Evolutionary conservation across 2,113 vertebrate genomes (phyloP).

Genomic region (Calcarius ornatus): DNA sequence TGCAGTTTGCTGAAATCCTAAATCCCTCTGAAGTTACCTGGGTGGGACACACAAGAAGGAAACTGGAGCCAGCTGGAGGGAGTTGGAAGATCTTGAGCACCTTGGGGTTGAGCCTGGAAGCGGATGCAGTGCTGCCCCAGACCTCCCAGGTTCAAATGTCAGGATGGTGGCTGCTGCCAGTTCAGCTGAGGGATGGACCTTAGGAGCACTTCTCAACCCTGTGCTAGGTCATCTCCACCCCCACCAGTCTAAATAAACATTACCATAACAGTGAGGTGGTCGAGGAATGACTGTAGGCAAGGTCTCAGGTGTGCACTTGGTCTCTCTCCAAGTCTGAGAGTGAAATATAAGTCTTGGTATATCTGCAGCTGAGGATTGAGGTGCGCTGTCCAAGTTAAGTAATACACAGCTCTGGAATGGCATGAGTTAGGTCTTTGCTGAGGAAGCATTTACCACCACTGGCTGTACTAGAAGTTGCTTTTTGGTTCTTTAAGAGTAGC

Average conservation of each 20-base stretch:
- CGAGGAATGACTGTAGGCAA: background rate
- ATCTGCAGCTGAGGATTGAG: background rate
- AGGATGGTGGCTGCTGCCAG: background rate
- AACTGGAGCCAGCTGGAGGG: background rate
- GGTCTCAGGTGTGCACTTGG: conserved; percentile 1
- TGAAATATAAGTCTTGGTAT: background rate
- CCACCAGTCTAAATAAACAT: background rate
- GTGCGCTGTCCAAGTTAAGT: background rate
- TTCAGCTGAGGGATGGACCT: background rate
- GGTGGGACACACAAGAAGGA: background rate
- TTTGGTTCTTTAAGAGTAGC: background rate
- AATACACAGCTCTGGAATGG: background rate
- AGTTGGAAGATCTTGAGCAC: background rate
- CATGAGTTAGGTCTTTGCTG: background rate
- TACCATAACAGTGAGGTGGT: background rate
- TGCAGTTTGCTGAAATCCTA: background rate
- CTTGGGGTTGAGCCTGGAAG: background rate
- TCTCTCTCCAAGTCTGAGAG: conserved; percentile 4
- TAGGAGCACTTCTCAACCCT: background rate
- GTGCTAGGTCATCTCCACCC: background rate
- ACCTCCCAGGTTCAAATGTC: background rate
- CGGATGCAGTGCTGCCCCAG: background rate
- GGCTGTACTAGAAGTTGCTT: background rate
- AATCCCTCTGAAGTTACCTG: background rate
- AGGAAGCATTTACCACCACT: background rate